A percentile compares a stretch with the other conserved stretches of the same genome.
Conservation (phyloP, 2,113 vertebrate genomes). For the Spea multiplicata region DNA sequence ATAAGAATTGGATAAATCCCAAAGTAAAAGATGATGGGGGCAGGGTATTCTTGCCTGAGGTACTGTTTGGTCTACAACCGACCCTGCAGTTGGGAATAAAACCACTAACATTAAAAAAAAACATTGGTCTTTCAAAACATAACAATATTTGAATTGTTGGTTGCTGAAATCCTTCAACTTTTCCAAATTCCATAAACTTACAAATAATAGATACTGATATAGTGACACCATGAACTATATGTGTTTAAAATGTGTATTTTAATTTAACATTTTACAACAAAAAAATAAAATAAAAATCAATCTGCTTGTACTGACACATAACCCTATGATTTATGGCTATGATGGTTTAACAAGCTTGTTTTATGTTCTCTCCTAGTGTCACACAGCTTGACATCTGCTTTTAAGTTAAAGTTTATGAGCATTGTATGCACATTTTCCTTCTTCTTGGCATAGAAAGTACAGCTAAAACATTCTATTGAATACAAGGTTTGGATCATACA, state of each 20-base stretch:
- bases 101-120: too few relatives aligned
- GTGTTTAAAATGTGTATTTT: neutral
- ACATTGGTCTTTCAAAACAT: too few relatives aligned
- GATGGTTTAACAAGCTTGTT: conserved; percentile 20
- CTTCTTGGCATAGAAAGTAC: conserved; percentile 2
- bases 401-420: conserved; percentile 2
- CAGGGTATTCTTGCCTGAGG: too few relatives aligned
- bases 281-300: conserved; percentile 16
- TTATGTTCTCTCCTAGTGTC: conserved; percentile 3
- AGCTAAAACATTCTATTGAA: conserved; percentile 19
- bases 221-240: neutral
- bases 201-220: neutral
- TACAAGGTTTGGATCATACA: conserved; percentile 2
- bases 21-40: too few relatives aligned
- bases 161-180: too few relatives aligned
- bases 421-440: conserved; percentile 1
- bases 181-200: too few relatives aligned
- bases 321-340: conserved; percentile 21
- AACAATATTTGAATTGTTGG: too few relatives aligned
- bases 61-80: too few relatives aligned
- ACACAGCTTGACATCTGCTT: conserved; percentile 24
- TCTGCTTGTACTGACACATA: neutral
- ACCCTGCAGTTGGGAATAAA: too few relatives aligned
- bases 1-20: too few relatives aligned
- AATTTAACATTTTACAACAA: neutral